A percentile compares a stretch with the other conserved stretches of the same genome.
These are phyloP conservation scores for Chaenodraco wilsoni DNA, from an alignment of 2,797 vertebrate genomes.

Conservation along the genomic window DNA sequence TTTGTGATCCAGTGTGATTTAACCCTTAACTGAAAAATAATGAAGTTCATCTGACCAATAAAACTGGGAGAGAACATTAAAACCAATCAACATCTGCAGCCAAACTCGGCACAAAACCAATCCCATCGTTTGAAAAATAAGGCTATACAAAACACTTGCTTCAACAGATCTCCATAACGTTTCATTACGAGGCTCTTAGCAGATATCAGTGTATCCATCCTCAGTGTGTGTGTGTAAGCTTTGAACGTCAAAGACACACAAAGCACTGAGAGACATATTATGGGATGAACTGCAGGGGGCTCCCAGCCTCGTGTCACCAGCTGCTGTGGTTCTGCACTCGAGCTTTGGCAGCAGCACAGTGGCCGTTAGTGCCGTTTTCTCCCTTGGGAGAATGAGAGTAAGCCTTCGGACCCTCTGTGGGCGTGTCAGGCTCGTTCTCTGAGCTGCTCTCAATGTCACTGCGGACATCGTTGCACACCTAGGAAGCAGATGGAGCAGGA, in stretches of 20 bases:
- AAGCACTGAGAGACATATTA: constrained; percentile 16
- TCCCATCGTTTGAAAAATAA: constrained; percentile 46
- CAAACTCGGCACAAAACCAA: constrained; percentile 35
- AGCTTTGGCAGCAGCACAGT: constrained; percentile 74
- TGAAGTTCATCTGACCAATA: constrained; percentile 80
- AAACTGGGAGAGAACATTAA: constrained; percentile 75
- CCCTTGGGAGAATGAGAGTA: constrained; percentile 74
- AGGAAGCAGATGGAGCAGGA: background rate
- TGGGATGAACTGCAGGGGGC: constrained; percentile 41
- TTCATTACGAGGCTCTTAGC: constrained; percentile 28
- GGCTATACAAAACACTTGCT: constrained; percentile 39
- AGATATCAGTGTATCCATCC: constrained; percentile 19
- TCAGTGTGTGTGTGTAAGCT: constrained; percentile 11
- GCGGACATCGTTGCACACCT: constrained; percentile 96
- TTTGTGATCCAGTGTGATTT: constrained; percentile 45
- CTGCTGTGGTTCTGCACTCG: constrained; percentile 81
- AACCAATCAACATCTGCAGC: constrained; percentile 47
- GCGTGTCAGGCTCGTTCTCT: constrained; percentile 86
- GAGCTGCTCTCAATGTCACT: constrained; percentile 98
- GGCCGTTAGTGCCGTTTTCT: constrained; percentile 91
- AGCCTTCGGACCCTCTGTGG: constrained; percentile 68
- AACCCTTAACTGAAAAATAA: constrained; percentile 41
- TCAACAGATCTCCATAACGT: constrained; percentile 23
- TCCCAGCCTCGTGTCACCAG: constrained; percentile 65
- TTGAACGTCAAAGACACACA: constrained; percentile 19